Evolutionary conservation across 2,888 invertebrate species (phyloP), one percentile per base, ranked within the genome.

Genomic region (Eupithecia inturbata): DNA sequence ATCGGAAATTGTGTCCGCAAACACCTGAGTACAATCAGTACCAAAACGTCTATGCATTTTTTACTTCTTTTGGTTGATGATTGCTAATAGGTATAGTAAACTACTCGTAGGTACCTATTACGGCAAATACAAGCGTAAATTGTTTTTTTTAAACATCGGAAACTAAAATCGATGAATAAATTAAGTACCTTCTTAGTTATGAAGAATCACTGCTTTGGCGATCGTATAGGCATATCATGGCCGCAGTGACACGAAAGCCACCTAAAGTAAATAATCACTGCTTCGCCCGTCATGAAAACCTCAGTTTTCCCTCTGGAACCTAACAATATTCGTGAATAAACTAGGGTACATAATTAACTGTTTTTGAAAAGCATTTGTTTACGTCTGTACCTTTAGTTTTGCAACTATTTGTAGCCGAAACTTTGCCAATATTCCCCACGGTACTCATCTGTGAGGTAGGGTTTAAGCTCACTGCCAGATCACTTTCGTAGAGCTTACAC

Each of bases 1-100:
- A 79, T 79, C 74, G 81, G 75, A 80, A 79, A 79, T 80, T 80
- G 79, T 79, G 77, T 77, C 78, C 75, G 73, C 75, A 78, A 80
- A 78, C 77, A 79, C 68, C 26, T 68, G n/a, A 12, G 53, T 72
- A 68, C 49, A 72, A 68, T 72, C 41, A 39, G 6, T 0, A 12
- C n/a, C 39, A 66, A 22, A 66, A 19, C 16, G 9, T 62, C 16
- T 28, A 19, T 62, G 19, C 31, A 22, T 9, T 31, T 62, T 62
- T 31, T 7, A 31, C 19, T 28, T 60, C 7, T 49, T 62, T 62
- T 26, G 26, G 26, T 57, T 57, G 22, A 26, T 53, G 53, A 1
- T 7, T 53, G 49, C 3, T 9, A 49, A 9, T 49, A 12, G n/a
- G n/a, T 45, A 16, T 45, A 19, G 6, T 6, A 19, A 5, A 0